Percentiles rank a stretch among this genome's conserved stretches.
phyloP scores from a whole-genome alignment of 92 coral and sea anemone genomes.

The Hydrozoanthus gracilis region DNA sequence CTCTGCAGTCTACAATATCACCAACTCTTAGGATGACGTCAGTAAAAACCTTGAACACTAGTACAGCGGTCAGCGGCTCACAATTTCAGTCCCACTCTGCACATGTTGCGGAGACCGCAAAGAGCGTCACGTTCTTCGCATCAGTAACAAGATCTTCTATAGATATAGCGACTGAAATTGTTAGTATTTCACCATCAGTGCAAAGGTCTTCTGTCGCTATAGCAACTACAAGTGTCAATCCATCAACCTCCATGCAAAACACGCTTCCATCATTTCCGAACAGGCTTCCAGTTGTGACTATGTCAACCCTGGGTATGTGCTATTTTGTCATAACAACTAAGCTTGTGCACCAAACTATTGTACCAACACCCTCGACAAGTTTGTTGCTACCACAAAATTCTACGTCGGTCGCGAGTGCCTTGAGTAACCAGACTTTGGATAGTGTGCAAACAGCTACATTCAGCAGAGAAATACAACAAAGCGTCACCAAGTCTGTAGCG shows the following conservation, averaged over 20 bases:
- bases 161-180: too few relatives aligned
- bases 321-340: constrained; percentile 80
- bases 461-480: not conserved
- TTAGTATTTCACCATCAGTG: too few relatives aligned
- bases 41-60: not conserved
- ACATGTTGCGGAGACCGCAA: not conserved
- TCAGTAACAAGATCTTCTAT: not conserved
- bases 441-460: not conserved
- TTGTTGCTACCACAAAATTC: not conserved
- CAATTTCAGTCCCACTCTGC: not conserved
- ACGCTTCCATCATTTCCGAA: constrained; percentile 27
- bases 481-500: not conserved
- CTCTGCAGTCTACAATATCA: not conserved
- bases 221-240: not conserved
- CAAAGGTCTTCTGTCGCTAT: not conserved
- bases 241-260: constrained; percentile 1
- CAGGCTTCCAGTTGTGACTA: constrained; percentile 60
- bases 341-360: constrained; percentile 53
- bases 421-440: constrained; percentile 21
- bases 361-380: constrained; percentile 52
- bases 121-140: not conserved
- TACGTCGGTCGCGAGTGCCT: not conserved
- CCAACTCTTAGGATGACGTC: not conserved
- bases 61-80: not conserved
- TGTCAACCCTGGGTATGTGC: constrained; percentile 89